Percentiles rank a stretch among this genome's conserved stretches.
Evolutionary conservation across 2,888 invertebrate genomes (phyloP).

Genomic region (Hypomecis atomaria): DNA sequence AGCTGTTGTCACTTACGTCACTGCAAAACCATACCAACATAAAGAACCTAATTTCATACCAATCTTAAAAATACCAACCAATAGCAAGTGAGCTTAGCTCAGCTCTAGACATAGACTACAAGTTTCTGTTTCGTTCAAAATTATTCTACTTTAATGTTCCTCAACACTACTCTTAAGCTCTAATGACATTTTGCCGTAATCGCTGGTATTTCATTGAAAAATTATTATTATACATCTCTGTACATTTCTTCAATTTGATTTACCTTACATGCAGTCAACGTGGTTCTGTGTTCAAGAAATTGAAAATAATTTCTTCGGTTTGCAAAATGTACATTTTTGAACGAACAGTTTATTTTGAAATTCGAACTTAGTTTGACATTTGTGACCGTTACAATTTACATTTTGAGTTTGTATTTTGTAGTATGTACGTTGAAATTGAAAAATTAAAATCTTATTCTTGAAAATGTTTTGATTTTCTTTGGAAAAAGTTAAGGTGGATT

Average conservation of each 20-base stretch:
- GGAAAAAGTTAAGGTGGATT: constrained; percentile 1
- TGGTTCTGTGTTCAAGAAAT: too few species aligned
- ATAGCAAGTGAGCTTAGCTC: background rate
- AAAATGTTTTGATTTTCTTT: constrained; percentile 27
- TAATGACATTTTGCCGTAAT: too few species aligned
- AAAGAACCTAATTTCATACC: background rate
- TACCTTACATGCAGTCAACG: too few species aligned
- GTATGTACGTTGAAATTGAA: constrained; percentile 5
- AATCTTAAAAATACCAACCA: too few species aligned
- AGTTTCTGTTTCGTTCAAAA: background rate
- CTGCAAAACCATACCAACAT: background rate
- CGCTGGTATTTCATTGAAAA: too few species aligned
- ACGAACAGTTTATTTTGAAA: constrained; percentile 17
- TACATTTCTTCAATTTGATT: background rate
- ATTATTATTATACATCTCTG: too few species aligned
- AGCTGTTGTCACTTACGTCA: background rate
- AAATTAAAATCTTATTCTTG: constrained; percentile 13
- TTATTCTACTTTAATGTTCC: background rate
- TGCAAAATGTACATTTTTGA: constrained; percentile 8
- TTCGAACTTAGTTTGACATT: constrained; percentile 36
- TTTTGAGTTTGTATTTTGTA: constrained; percentile 46
- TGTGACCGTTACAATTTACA: constrained; percentile 74
- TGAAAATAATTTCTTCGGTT: too few species aligned
- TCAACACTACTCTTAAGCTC: too few species aligned
- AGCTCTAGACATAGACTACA: background rate